Evolutionary conservation across 2,888 invertebrate genomes (phyloP).

Genomic region (Digitonthophagus gazella): DNA sequence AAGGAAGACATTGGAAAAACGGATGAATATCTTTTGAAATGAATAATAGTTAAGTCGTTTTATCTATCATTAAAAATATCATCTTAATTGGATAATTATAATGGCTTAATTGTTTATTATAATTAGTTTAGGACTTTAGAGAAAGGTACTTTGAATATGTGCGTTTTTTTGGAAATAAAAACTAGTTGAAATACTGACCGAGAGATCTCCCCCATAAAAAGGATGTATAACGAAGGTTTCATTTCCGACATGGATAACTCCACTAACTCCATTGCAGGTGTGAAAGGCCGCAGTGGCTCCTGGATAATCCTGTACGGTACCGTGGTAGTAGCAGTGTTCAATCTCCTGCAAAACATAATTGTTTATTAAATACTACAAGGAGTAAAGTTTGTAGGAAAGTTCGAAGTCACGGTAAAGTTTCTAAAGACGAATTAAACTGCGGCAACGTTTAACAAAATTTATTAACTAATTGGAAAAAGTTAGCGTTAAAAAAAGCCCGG

Average conservation of each 20-base stretch:
- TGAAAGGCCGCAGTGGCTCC: conserved; percentile 96
- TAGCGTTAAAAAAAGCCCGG: not conserved
- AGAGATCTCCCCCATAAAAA: conserved; percentile 93
- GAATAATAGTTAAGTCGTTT: too few relatives aligned
- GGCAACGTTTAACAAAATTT: not conserved
- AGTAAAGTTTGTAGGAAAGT: too few relatives aligned
- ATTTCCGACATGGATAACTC: conserved; percentile 96
- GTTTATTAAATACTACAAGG: too few relatives aligned
- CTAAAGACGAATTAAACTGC: not conserved
- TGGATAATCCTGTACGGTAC: conserved; percentile 94
- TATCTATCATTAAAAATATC: too few relatives aligned
- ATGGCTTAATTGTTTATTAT: too few relatives aligned
- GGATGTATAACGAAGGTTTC: conserved; percentile 98
- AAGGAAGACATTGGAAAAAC: too few relatives aligned
- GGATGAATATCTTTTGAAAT: too few relatives aligned
- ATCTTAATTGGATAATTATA: too few relatives aligned
- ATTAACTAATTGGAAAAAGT: not conserved
- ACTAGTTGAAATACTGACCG: conserved; percentile 68
- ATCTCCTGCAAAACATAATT: conserved; percentile 68
- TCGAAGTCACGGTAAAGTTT: not conserved
- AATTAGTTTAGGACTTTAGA: too few relatives aligned
- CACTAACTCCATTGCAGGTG: conserved; percentile 97
- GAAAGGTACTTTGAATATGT: too few relatives aligned
- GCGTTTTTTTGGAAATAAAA: not conserved
- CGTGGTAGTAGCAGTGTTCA: conserved; percentile 99